These are phyloP conservation scores for Nasua narica DNA, from an alignment of 2,797 vertebrate genomes.

Conservation along the genomic window DNA sequence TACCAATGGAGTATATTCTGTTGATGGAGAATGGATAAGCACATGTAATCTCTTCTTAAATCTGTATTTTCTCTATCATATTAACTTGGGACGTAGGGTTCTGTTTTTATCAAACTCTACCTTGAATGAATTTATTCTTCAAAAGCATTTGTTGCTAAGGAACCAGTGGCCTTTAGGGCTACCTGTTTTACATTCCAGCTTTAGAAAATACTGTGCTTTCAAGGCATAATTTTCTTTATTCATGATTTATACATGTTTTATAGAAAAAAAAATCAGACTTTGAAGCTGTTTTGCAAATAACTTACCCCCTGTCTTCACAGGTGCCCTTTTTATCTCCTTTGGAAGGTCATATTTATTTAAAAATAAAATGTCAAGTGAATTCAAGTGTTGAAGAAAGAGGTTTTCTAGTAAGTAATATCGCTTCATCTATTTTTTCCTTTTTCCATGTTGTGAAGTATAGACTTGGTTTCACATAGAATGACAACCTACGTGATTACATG, in stretches of 20 bases:
- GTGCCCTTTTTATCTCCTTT: conserved; percentile 94
- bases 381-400: conserved; percentile 92
- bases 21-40: not conserved
- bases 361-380: conserved; percentile 94
- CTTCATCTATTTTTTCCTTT: not conserved
- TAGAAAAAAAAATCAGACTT: not conserved
- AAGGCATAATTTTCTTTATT: conserved; percentile 13
- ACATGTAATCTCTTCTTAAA: not conserved
- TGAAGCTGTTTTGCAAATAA: conserved; percentile 51
- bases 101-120: conserved; percentile 31
- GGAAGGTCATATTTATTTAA: conserved; percentile 95
- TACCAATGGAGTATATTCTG: not conserved
- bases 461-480: not conserved
- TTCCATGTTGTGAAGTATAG: not conserved
- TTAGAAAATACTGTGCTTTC: conserved; percentile 52
- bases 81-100: not conserved
- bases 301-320: conserved; percentile 78
- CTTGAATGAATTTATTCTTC: conserved; percentile 50
- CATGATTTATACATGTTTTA: conserved; percentile 15
- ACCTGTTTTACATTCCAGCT: not conserved
- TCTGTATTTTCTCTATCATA: not conserved
- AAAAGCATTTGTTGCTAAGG: conserved; percentile 44
- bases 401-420: conserved; percentile 90
- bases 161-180: not conserved
- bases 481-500: not conserved